Conservation (phyloP, 2,113 vertebrate genomes). For the Picathartes gymnocephalus region DNA sequence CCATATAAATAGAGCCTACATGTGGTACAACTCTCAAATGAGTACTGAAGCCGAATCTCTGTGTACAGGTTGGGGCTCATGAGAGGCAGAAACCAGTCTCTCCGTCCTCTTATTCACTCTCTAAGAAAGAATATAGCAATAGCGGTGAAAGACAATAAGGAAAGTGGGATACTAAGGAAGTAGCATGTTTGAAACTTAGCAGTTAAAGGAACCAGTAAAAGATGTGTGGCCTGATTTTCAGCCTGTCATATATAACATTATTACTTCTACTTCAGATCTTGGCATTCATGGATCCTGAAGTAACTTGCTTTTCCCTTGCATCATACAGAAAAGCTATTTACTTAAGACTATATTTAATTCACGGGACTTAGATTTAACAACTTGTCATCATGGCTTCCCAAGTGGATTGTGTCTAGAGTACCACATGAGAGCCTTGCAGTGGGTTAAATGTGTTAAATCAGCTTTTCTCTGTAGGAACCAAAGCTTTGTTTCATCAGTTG, state of each 20-base stretch:
- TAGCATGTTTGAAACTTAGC: rapidly evolving
- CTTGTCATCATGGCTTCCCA: background rate
- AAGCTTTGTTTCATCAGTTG: background rate
- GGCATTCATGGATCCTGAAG: background rate
- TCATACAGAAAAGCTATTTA: background rate
- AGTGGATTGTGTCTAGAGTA: background rate
- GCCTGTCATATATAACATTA: background rate
- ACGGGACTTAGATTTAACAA: background rate
- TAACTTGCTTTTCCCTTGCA: background rate
- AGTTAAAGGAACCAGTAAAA: background rate
- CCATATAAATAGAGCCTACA: background rate
- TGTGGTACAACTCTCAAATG: background rate
- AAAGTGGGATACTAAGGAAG: background rate
- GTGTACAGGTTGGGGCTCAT: too few relatives aligned
- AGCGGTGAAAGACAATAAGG: background rate
- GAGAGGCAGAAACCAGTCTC: background rate
- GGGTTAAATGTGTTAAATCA: background rate
- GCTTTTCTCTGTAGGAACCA: background rate
- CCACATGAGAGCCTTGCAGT: background rate
- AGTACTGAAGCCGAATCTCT: background rate
- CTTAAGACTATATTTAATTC: background rate
- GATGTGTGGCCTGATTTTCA: background rate
- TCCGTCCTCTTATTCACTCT: background rate
- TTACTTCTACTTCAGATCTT: background rate
- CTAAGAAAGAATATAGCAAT: background rate